Percentiles rank a stretch among this genome's conserved stretches.
Evolutionary conservation across 2,888 invertebrate species (phyloP).

Genomic region (Oxystoma pomonae): DNA sequence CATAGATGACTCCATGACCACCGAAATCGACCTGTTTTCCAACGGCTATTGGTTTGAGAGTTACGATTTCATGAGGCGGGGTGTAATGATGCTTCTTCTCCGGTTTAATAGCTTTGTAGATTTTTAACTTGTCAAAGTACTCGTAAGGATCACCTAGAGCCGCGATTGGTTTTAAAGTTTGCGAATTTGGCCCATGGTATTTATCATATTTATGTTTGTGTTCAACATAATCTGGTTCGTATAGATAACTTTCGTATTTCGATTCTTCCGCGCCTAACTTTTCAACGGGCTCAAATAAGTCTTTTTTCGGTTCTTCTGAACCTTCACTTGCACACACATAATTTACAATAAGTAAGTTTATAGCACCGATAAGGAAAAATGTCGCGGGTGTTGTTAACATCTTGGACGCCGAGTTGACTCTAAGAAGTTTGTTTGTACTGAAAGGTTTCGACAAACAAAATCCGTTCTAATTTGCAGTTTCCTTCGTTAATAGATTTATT

Average conservation of each 20-base stretch:
- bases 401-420: too few relatives aligned
- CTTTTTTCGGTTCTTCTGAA: not conserved
- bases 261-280: not conserved
- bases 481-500: too few relatives aligned
- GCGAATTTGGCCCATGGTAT: not conserved
- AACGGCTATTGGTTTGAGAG: not conserved
- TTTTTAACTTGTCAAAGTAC: not conserved
- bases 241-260: not conserved
- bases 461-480: too few relatives aligned
- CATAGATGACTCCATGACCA: not conserved
- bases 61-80: not conserved
- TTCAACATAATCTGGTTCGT: not conserved
- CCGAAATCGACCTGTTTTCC: not conserved
- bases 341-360: not conserved
- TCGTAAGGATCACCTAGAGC: not conserved
- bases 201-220: not conserved
- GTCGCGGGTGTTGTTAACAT: too few relatives aligned
- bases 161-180: not conserved
- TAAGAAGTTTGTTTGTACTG: too few relatives aligned
- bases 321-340: not conserved
- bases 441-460: too few relatives aligned
- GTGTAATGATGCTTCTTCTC: not conserved
- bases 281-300: too few relatives aligned
- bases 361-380: too few relatives aligned
- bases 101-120: not conserved